phyloP scores from a whole-genome alignment of 2,888 invertebrate species.

The Drepana falcataria region DNA sequence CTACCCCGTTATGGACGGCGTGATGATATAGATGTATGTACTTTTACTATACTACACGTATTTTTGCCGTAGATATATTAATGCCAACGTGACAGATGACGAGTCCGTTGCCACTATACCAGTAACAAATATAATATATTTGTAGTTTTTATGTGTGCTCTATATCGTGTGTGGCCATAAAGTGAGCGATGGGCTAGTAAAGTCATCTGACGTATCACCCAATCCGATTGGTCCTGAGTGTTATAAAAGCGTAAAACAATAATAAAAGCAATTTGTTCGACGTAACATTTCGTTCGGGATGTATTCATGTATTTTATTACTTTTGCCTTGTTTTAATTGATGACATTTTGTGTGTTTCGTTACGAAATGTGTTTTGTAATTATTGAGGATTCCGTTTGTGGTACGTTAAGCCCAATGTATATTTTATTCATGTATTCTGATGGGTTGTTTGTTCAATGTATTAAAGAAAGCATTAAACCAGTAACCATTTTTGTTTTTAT shows the following conservation, averaged over 20 bases:
- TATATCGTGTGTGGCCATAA: slow-evolving; percentile 38
- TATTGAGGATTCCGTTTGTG: not conserved
- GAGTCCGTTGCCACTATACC: no score
- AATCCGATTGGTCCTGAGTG: slow-evolving; percentile 7
- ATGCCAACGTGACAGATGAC: no score
- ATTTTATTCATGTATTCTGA: not conserved
- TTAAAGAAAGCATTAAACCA: not conserved
- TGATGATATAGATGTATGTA: no score
- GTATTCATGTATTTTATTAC: slow-evolving; percentile 1
- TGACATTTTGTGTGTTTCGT: not conserved
- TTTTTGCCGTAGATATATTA: no score
- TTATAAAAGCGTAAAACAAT: slow-evolving; percentile 13
- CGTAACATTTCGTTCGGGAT: not conserved
- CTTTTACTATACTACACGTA: no score
- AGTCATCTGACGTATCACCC: slow-evolving; percentile 18
- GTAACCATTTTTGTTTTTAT: not conserved
- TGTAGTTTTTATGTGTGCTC: no score
- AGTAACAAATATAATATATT: no score
- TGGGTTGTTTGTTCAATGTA: not conserved
- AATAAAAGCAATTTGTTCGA: slow-evolving; percentile 4
- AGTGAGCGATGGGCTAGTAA: slow-evolving; percentile 37
- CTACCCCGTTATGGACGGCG: no score
- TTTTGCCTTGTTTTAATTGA: slow-evolving; percentile 1
- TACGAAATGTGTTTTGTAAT: not conserved
- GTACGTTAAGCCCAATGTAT: not conserved